Conservation (phyloP, 2,797 vertebrate species). For the Craterocephalus amniculus region DNA sequence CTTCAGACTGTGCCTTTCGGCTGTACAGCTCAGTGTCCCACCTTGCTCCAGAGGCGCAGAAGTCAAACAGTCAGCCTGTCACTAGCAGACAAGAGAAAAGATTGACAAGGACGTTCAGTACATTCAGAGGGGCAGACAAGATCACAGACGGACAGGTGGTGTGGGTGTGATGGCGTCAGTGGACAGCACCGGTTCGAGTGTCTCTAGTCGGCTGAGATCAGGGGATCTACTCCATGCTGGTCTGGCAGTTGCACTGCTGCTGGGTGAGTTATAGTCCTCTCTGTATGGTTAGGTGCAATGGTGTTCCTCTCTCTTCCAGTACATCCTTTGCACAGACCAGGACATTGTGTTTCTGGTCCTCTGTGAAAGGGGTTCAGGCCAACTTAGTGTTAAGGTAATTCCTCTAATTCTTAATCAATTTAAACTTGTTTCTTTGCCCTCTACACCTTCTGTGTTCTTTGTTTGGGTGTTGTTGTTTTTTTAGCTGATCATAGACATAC, state of each 20-base stretch:
- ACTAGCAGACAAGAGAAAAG: constrained; percentile 37
- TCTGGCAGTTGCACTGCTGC: constrained; percentile 75
- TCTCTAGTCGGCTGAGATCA: constrained; percentile 68
- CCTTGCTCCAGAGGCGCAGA: constrained; percentile 51
- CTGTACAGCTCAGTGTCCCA: constrained; percentile 60
- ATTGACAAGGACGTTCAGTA: constrained; percentile 30
- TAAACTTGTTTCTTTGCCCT: constrained; percentile 16
- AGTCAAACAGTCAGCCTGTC: constrained; percentile 34
- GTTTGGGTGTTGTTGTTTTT: neutral
- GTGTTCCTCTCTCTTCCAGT: constrained; percentile 26
- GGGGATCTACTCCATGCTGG: constrained; percentile 76
- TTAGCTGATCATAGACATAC: constrained; percentile 21
- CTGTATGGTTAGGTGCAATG: constrained; percentile 32
- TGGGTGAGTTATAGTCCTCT: constrained; percentile 76
- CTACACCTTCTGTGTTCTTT: neutral
- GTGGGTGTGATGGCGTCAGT: constrained; percentile 76
- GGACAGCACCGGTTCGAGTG: constrained; percentile 65
- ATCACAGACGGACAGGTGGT: constrained; percentile 49
- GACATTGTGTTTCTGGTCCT: constrained; percentile 13
- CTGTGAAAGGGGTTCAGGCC: neutral
- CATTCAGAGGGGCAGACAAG: constrained; percentile 36
- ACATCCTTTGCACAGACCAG: neutral
- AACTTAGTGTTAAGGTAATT: constrained; percentile 1
- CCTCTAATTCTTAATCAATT: neutral
- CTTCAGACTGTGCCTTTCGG: constrained; percentile 55